Percentiles rank a stretch among this genome's conserved stretches.
Evolutionary conservation across 2,113 vertebrate genomes (phyloP).

Genomic region (Alaudala cheleensis): DNA sequence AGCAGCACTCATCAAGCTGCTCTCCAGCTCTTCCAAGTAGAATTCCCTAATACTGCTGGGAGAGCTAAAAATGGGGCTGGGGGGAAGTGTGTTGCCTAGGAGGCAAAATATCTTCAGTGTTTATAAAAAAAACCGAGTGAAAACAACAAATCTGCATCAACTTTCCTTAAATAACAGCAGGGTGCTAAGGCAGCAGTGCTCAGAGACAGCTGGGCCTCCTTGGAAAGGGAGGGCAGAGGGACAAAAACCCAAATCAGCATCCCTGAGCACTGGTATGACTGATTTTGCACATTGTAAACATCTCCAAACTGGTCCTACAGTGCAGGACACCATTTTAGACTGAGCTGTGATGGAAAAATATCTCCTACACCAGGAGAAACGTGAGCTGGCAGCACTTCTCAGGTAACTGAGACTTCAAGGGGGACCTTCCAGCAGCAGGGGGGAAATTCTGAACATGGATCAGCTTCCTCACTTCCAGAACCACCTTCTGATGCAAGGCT

Average conservation of each 20-base stretch:
- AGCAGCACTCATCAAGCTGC: background rate
- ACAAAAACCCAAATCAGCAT: background rate
- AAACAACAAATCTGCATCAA: constrained; percentile 16
- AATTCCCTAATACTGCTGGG: background rate
- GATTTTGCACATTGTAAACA: background rate
- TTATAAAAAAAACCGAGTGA: constrained; percentile 12
- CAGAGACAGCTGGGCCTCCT: background rate
- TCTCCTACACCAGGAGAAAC: background rate
- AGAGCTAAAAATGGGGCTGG: constrained; percentile 10
- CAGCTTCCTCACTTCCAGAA: background rate
- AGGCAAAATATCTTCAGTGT: constrained; percentile 20
- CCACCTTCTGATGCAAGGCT: background rate
- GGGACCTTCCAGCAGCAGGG: background rate
- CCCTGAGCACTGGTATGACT: background rate
- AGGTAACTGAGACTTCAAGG: background rate
- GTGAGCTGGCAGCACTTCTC: background rate
- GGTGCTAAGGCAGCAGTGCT: background rate
- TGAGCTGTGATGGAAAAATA: background rate
- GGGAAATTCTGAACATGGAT: background rate
- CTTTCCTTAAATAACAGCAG: constrained; percentile 43
- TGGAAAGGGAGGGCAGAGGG: background rate
- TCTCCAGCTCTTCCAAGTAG: background rate
- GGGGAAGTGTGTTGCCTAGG: background rate
- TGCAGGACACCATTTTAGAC: accelerated
- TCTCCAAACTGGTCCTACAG: background rate